Evolutionary conservation across 1,140 invertebrate genomes (phyloP).

Genomic region (Lucilia cuprina): DNA sequence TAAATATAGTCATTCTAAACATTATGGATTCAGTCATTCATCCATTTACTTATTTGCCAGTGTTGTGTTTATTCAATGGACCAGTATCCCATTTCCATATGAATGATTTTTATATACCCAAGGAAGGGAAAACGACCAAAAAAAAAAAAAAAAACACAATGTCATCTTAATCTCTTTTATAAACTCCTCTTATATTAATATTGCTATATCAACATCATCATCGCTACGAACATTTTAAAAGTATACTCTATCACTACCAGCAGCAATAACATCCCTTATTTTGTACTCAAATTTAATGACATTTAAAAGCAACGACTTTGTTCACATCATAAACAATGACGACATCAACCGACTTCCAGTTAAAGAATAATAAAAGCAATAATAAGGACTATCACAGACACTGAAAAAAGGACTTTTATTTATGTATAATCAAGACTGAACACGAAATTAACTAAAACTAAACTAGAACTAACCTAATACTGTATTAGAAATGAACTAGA

Average conservation of each 20-base stretch:
- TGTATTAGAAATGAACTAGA: too few relatives aligned
- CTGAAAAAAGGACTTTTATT: too few relatives aligned
- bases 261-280: neutral
- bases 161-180: constrained; percentile 7
- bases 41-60: neutral
- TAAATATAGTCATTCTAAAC: neutral
- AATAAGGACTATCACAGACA: too few relatives aligned
- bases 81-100: constrained; percentile 6
- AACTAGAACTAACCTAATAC: too few relatives aligned
- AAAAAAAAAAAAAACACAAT: neutral
- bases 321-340: too few relatives aligned
- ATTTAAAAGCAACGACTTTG: neutral
- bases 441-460: too few relatives aligned
- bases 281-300: neutral
- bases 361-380: too few relatives aligned
- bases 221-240: neutral
- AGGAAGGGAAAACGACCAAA: neutral
- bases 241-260: neutral
- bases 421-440: too few relatives aligned
- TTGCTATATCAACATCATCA: neutral
- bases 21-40: neutral
- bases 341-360: too few relatives aligned
- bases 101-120: neutral
- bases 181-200: neutral
- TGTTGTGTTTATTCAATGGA: constrained; percentile 3